Conservation (phyloP, 2,888 invertebrate species). For the Eubasilissa splendida region DNA sequence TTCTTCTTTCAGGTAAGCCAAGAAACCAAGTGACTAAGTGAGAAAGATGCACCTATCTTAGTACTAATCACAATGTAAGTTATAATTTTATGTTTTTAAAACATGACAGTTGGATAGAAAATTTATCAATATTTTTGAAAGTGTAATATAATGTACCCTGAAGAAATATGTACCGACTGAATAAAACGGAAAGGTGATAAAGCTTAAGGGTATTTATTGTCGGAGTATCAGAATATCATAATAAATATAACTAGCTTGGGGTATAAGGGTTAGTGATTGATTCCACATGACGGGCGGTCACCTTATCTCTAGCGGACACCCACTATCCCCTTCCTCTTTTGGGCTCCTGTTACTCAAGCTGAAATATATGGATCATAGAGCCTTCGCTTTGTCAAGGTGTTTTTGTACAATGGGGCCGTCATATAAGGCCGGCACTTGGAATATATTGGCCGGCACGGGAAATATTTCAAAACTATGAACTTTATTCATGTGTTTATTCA, state of each 20-base stretch:
- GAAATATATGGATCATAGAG: conserved; percentile 38
- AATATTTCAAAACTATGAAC: too few species aligned
- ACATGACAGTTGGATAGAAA: too few species aligned
- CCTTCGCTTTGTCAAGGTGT: conserved; percentile 39
- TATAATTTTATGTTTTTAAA: too few species aligned
- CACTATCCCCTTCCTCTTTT: conserved; percentile 8
- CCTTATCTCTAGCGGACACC: conserved; percentile 45
- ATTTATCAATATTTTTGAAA: too few species aligned
- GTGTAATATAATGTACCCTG: too few species aligned
- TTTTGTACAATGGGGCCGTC: conserved; percentile 18
- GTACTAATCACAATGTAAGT: too few species aligned
- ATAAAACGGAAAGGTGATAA: not conserved
- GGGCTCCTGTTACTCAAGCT: conserved; percentile 16
- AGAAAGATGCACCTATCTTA: too few species aligned
- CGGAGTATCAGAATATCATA: conserved; percentile 18
- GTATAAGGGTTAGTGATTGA: conserved; percentile 39
- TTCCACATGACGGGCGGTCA: conserved; percentile 38
- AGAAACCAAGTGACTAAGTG: not conserved
- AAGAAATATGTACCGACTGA: not conserved
- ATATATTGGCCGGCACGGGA: not conserved
- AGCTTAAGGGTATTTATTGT: not conserved
- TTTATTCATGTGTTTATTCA: too few species aligned
- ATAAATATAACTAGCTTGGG: conserved; percentile 10
- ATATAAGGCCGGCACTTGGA: conserved; percentile 21
- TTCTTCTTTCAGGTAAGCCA: conserved; percentile 21